phyloP scores from a whole-genome alignment of 1,140 invertebrate species.

The Drosophila orosa region DNA sequence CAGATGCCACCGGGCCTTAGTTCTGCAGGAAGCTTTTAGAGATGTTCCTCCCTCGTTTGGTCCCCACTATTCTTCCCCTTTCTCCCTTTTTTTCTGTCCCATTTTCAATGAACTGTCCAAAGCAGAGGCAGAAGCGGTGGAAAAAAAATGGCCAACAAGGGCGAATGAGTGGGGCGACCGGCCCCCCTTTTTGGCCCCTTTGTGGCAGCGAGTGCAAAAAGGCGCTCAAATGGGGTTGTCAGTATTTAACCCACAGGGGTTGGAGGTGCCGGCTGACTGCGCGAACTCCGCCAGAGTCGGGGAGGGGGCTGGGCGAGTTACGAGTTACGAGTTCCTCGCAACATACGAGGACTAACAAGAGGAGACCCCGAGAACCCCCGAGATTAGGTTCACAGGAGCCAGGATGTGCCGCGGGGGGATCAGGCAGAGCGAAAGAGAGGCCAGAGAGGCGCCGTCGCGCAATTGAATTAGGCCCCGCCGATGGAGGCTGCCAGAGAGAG shows the following conservation, averaged over 20 bases:
- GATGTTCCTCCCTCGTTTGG: neutral
- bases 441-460: slow-evolving; percentile 32
- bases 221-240: slow-evolving; percentile 84
- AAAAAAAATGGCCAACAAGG: slow-evolving; percentile 27
- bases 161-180: slow-evolving; percentile 43
- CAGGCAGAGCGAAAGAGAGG: slow-evolving; percentile 39
- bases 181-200: slow-evolving; percentile 23
- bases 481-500: slow-evolving; percentile 73
- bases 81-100: slow-evolving; percentile 15
- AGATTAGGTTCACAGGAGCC: slow-evolving; percentile 77
- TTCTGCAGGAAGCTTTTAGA: neutral
- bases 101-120: slow-evolving; percentile 75
- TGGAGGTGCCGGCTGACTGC: slow-evolving; percentile 81
- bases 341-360: slow-evolving; percentile 78
- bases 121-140: slow-evolving; percentile 21
- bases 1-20: neutral
- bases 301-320: slow-evolving; percentile 1
- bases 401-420: slow-evolving; percentile 41
- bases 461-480: slow-evolving; percentile 73
- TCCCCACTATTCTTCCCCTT: neutral
- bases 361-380: slow-evolving; percentile 68
- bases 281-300: slow-evolving; percentile 72
- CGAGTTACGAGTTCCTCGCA: slow-evolving; percentile 35
- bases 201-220: slow-evolving; percentile 78
- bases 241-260: slow-evolving; percentile 84